Evolutionary conservation across 2,888 invertebrate species (phyloP).

Genomic region (Sylvicola cinctus): DNA sequence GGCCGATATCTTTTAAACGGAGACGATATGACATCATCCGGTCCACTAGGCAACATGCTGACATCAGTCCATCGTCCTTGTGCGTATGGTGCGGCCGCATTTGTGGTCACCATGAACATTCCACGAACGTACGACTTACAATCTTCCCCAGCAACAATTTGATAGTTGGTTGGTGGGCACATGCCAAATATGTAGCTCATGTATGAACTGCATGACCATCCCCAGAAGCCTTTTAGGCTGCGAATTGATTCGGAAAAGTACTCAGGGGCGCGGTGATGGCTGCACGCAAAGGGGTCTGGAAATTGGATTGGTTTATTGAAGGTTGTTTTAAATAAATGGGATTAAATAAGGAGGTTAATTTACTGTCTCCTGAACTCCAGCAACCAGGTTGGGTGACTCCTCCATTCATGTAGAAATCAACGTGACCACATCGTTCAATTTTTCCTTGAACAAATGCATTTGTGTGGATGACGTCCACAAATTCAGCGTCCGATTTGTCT

Average conservation of each 20-base stretch:
- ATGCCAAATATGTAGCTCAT: constrained; percentile 33
- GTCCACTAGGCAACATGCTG: too few species aligned
- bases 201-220: constrained; percentile 38
- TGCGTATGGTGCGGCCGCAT: constrained; percentile 33
- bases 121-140: constrained; percentile 24
- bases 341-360: neutral
- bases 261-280: constrained; percentile 38
- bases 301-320: neutral
- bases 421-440: constrained; percentile 40
- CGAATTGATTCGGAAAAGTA: constrained; percentile 45
- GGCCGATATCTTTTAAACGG: too few species aligned
- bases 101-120: constrained; percentile 34
- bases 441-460: constrained; percentile 48
- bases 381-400: constrained; percentile 20
- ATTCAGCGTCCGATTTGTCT: constrained; percentile 38
- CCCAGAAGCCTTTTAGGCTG: constrained; percentile 39
- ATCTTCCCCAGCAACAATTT: constrained; percentile 29
- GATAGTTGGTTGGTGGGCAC: constrained; percentile 31
- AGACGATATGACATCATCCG: too few species aligned
- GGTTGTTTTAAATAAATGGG: neutral
- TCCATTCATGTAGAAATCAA: constrained; percentile 53
- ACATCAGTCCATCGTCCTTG: constrained; percentile 28
- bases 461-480: constrained; percentile 52
- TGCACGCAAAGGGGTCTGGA: constrained; percentile 36
- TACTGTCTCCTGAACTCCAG: neutral